Conservation (phyloP, 1,140 invertebrate species). For the Orius laevigatus region DNA sequence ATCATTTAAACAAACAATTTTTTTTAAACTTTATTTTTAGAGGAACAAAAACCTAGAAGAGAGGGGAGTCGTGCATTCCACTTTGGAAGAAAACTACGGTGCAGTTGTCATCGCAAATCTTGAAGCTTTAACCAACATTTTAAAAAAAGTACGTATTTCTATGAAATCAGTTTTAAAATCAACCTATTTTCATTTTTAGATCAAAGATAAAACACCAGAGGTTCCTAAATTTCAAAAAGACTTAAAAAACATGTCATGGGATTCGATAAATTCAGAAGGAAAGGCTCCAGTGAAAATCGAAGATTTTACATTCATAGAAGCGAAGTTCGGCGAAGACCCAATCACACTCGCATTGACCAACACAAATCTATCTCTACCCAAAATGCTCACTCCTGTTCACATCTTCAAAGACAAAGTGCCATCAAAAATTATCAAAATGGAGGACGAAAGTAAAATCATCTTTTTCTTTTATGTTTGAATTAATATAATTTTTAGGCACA, state of each 20-base stretch:
- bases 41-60: constrained; percentile 16
- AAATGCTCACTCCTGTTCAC: neutral
- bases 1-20: too few species aligned
- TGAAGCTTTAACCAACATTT: constrained; percentile 64
- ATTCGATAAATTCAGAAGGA: constrained; percentile 1
- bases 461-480: too few species aligned
- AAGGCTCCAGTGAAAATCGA: neutral
- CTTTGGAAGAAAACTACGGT: constrained; percentile 71
- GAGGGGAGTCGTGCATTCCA: constrained; percentile 60
- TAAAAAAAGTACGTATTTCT: constrained; percentile 48
- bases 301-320: constrained; percentile 1
- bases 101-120: constrained; percentile 78
- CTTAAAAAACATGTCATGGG: neutral
- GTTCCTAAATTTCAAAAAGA: constrained; percentile 5
- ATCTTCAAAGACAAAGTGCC: neutral
- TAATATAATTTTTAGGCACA: too few species aligned
- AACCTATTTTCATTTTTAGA: neutral
- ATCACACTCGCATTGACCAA: neutral
- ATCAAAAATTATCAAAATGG: neutral
- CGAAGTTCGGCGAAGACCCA: neutral
- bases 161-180: neutral
- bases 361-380: neutral
- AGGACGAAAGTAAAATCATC: too few species aligned
- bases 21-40: too few species aligned
- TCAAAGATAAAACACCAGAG: constrained; percentile 7